Percentiles rank a stretch among this genome's conserved stretches.
Evolutionary conservation across 2,113 vertebrate genomes (phyloP).

Genomic region (Accipiter cooperii): DNA sequence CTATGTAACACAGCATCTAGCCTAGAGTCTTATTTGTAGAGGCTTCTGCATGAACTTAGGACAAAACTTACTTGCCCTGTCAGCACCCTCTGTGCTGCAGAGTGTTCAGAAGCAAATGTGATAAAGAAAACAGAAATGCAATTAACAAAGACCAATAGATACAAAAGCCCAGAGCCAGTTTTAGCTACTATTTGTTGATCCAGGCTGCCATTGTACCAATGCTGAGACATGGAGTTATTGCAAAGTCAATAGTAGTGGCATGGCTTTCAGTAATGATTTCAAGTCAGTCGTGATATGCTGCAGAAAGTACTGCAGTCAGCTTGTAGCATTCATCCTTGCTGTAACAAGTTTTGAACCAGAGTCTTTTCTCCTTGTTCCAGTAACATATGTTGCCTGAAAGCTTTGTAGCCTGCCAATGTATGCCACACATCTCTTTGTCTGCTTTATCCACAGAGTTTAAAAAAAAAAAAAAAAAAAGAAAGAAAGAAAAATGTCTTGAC

Average conservation of each 20-base stretch:
- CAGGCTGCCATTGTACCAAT: not conserved
- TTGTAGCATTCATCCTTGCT: not conserved
- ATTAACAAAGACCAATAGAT: slow-evolving; percentile 52
- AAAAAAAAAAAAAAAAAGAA: too few relatives aligned
- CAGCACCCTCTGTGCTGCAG: slow-evolving; percentile 5
- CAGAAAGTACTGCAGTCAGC: not conserved
- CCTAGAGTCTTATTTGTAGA: not conserved
- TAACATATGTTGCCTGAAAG: not conserved
- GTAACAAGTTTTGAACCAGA: not conserved
- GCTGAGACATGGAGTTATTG: slow-evolving; percentile 26
- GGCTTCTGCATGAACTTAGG: not conserved
- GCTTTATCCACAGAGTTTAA: not conserved
- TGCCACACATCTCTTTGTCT: not conserved
- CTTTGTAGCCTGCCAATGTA: not conserved
- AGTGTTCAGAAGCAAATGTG: slow-evolving; percentile 22
- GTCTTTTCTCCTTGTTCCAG: not conserved
- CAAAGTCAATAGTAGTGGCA: slow-evolving; percentile 22
- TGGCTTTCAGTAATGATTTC: slow-evolving; percentile 2
- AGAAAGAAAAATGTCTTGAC: not conserved
- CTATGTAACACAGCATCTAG: not conserved
- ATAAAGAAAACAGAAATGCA: slow-evolving; percentile 53
- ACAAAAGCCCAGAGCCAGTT: slow-evolving; percentile 7
- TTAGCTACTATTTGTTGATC: not conserved
- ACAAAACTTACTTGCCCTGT: slow-evolving; percentile 32
- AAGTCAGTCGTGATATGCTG: not conserved